Base-by-base conservation (phyloP, 2,797 vertebrate genomes). In the Enteromius trimaculatus region DNA sequence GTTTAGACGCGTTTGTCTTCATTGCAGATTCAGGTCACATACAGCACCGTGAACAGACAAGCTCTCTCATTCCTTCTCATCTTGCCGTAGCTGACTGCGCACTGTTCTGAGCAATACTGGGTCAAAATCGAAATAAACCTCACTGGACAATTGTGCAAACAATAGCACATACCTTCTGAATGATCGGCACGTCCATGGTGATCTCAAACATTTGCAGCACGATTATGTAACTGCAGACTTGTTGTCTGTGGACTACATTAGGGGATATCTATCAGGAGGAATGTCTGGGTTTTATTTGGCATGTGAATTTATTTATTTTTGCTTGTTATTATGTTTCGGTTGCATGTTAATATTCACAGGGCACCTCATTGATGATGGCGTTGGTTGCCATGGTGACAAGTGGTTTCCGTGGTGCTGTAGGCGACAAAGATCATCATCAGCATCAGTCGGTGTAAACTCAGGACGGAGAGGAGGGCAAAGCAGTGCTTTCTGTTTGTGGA, bases 11-110 rank as follows among this genome's bases (percentile, higher is more conserved):
- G 81, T 85, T 86, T 64, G 62, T 87, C 65, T 83, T 91, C 90
- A 94, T 95, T 94, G 91, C 79, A 68, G 6, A 94, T 94, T 93
- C 94, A 75, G 78, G 74, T 92, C 93, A 93, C 93, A 91, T 88
- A 82, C 83, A 85, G 83, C 81, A 80, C 53, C 6, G 62, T 64
- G 82, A 76, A 85, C 82, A 89, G 64, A 84, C 88, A 85, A 78
- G 82, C 81, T 80, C 86, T 78, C 86, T 85, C 85, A 89, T 88
- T 86, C 84, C 87, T 84, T 81, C 84, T 85, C 87, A 87, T 86
- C 82, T 79, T 68, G 29, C 53, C 75, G 78, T 74, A 86, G 85
- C 69, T 55, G 39, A 76, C 62, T 47, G 77, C 42, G 23, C 31
- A 55, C 26, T 62, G 65, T 16, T 65, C 47, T 42, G 9, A 68